Percentiles rank a stretch among this genome's conserved stretches.
Conservation (phyloP, 2,113 vertebrate species). For the Candoia aspera region DNA sequence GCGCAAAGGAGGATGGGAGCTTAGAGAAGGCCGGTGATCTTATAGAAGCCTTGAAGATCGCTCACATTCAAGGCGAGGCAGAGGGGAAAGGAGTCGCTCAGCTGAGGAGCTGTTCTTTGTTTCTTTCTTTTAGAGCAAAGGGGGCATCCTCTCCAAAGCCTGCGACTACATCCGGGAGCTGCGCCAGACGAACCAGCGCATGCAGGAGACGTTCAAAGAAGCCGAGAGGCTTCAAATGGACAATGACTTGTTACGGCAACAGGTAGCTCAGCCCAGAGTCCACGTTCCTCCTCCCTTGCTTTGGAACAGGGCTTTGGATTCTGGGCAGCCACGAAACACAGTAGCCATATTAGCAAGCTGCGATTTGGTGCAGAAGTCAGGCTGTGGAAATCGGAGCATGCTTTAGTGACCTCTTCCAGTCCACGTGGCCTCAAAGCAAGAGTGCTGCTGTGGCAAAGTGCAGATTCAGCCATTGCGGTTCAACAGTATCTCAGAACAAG, state of each 20-base stretch:
- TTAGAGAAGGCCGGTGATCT: neutral
- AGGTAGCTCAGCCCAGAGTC: slow-evolving; percentile 69
- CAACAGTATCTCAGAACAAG: neutral
- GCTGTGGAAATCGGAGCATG: neutral
- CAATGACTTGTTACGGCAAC: slow-evolving; percentile 86
- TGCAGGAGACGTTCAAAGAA: slow-evolving; percentile 87
- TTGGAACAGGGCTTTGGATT: neutral
- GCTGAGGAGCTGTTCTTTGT: neutral
- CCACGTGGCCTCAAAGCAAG: neutral
- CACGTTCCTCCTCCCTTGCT: no score
- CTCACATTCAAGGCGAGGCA: neutral
- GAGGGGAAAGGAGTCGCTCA: no score
- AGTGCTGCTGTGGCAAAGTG: neutral
- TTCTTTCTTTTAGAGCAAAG: slow-evolving; percentile 81
- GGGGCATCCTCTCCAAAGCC: slow-evolving; percentile 91
- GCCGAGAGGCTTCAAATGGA: slow-evolving; percentile 88
- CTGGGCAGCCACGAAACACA: neutral
- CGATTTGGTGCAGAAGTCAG: neutral
- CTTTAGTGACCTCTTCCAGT: neutral
- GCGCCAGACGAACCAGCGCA: slow-evolving; percentile 85
- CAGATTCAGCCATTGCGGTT: neutral
- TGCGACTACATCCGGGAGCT: slow-evolving; percentile 92
- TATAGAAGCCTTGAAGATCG: neutral
- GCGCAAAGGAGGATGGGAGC: neutral
- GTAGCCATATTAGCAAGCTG: neutral